These are phyloP conservation scores for Catharus ustulatus DNA, from an alignment of 2,797 vertebrate species.

Conservation along the genomic window DNA sequence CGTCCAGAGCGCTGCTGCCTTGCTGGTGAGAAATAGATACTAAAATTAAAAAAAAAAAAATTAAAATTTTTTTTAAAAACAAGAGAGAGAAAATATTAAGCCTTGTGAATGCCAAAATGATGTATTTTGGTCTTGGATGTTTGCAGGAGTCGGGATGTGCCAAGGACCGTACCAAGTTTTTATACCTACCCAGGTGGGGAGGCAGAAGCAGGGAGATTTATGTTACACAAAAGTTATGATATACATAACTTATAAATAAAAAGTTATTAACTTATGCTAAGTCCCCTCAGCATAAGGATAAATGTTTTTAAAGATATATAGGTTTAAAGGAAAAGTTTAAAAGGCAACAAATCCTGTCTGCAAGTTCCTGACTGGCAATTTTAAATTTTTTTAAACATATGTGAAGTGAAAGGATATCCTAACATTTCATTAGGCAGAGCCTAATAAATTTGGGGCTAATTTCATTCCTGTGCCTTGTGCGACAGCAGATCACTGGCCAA, in stretches of 20 bases:
- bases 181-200: background rate
- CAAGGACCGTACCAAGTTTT: background rate
- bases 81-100: background rate
- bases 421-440: background rate
- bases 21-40: background rate
- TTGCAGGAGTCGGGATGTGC: background rate
- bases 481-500: background rate
- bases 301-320: background rate
- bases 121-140: background rate
- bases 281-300: background rate
- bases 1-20: background rate
- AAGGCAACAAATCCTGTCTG: background rate
- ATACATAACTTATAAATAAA: background rate
- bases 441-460: background rate
- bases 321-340: background rate
- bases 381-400: accelerated
- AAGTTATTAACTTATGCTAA: no score
- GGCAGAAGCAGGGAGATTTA: background rate
- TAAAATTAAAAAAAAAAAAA: background rate
- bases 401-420: background rate
- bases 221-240: background rate
- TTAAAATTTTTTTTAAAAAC: no score
- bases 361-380: background rate
- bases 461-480: background rate
- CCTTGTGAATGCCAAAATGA: background rate